These are phyloP conservation scores for Epinephelus fuscoguttatus DNA, from an alignment of 2,113 vertebrate genomes.

Conservation along the genomic window DNA sequence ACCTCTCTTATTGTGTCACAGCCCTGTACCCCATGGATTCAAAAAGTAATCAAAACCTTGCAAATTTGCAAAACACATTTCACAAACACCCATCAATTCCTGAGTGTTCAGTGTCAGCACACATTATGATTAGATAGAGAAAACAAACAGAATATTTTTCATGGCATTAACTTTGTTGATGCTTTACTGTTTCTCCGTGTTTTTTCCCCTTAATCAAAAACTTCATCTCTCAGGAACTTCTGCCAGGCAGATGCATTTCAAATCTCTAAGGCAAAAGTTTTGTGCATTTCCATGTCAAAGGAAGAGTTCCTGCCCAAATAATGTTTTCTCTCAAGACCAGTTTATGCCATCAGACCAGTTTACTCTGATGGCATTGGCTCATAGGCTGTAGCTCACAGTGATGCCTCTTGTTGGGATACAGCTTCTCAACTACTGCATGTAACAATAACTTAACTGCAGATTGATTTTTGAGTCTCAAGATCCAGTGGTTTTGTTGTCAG, in stretches of 20 bases:
- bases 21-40: not conserved
- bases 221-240: not conserved
- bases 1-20: not conserved
- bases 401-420: not conserved
- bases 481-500: not conserved
- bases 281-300: conserved; percentile 31
- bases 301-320: not conserved
- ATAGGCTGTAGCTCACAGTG: not conserved
- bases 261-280: conserved; percentile 15
- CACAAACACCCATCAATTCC: conserved; percentile 31
- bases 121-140: not conserved
- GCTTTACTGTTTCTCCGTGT: not conserved
- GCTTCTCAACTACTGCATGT: not conserved
- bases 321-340: conserved; percentile 13
- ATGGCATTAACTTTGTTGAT: conserved; percentile 14
- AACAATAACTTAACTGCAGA: not conserved
- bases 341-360: no score
- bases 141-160: conserved; percentile 23
- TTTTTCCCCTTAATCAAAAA: conserved; percentile 22
- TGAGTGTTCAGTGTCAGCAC: not conserved
- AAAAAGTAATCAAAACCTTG: conserved; percentile 26
- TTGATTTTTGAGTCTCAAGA: not conserved
- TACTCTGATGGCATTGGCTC: not conserved
- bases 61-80: not conserved
- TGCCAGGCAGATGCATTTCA: not conserved